Base-by-base conservation (phyloP, 2,888 invertebrate genomes). In the Morinoia aosen region DNA sequence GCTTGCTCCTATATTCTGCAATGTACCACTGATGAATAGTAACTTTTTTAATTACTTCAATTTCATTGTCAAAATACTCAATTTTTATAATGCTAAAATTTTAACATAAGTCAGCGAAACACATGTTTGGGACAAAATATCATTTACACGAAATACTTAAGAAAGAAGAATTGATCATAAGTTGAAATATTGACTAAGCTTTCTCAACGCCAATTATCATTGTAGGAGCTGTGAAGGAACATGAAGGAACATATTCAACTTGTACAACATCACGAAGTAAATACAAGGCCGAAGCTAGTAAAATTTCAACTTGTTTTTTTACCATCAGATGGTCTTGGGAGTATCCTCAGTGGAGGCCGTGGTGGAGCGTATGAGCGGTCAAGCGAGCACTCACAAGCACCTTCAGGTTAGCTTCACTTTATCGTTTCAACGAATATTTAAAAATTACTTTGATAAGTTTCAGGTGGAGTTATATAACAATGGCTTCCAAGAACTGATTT, bases 311-410 rank as follows among this genome's bases (percentile, higher is more conserved):
- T 12, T 33, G 76, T 33, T 76, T 61, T 19, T 33, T 76, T 16
- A 76, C 33, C 25, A 2, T 33, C 94, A 96, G 96, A 96, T 96
- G 25, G 95, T 96, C 56, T 39, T 96, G 11, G 96, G 96, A 7
- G 96, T 96, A 58, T 96, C 96, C 16, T 95, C 95, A n/a, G 96
- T 96, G 40, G 96, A 96, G 19, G 96, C 96, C 33, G 96, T 96
- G 58, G 91, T 96, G 90, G 96, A 96, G 40, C 91, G 96, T 12
- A 95, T 96, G 25, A 96, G 95, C 56, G 95, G 95, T 0, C 96
- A 96, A 64, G 94, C 95, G 58, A 91, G 64, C 48, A 96, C 96
- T 0, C 57, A 95, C 39, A 96, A 96, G 58, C 96, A 96, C 91
- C 95, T 96, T 14, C 76, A 76, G 76, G 76, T 76, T 33, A 25